Evolutionary conservation across 2,797 vertebrate genomes (phyloP).

Genomic region (Sciaenops ocellatus): DNA sequence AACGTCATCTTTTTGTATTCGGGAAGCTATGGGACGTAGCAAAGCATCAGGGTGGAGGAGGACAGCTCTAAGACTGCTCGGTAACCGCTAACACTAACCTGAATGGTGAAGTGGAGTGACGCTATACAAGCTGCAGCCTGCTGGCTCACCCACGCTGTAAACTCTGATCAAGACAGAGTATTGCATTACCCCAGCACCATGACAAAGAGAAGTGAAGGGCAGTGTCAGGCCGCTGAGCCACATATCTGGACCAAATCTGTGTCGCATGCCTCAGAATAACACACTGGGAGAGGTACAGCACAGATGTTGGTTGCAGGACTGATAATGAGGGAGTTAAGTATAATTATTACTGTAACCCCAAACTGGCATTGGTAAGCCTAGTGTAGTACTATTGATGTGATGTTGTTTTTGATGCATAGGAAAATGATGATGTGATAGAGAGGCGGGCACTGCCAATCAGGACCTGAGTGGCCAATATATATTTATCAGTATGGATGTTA

Average conservation of each 20-base stretch:
- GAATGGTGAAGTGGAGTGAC: neutral
- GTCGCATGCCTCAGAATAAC: too few relatives aligned
- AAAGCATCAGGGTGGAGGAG: too few relatives aligned
- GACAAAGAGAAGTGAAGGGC: neutral
- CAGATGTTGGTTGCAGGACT: too few relatives aligned
- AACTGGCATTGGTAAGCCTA: neutral
- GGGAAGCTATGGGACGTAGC: too few relatives aligned
- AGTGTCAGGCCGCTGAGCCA: neutral
- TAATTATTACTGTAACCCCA: too few relatives aligned
- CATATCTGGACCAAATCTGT: too few relatives aligned
- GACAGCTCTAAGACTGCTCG: too few relatives aligned
- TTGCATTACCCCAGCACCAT: neutral
- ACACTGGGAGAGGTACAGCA: too few relatives aligned
- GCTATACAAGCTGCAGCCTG: neutral
- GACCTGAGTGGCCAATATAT: neutral
- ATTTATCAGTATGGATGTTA: neutral
- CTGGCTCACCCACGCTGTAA: accelerated
- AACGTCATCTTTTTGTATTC: too few relatives aligned
- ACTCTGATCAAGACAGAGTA: neutral
- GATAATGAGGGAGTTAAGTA: too few relatives aligned
- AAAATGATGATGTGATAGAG: neutral
- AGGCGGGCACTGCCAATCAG: neutral
- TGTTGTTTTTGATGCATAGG: neutral
- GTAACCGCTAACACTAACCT: too few relatives aligned
- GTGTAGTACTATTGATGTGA: neutral